Base-by-base conservation (phyloP, 2,113 vertebrate species). In the Cyprinodon brontotheroides region DNA sequence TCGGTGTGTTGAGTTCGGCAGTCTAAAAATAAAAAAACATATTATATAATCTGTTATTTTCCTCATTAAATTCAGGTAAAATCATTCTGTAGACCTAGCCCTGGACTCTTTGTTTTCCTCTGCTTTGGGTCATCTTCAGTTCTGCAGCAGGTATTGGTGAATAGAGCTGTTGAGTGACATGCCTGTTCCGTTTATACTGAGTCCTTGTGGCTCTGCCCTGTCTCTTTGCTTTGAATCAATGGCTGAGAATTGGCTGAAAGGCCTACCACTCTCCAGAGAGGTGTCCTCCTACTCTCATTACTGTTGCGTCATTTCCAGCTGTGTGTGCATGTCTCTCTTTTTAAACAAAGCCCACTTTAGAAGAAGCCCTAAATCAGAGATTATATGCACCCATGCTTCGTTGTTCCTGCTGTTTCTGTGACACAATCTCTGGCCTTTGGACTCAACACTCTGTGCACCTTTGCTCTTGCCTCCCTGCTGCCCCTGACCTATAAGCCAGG, bases 271-370 rank as follows among this genome's bases (percentile, higher is more conserved):
- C 92, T 89, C 91, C 79, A 77, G 86, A 91, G 92, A 81, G 81
- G 85, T 86, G 90, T 90, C 89, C 90, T 91, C 84, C 79, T 90
- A 73, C 85, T 90, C 90, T 92, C 87, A 90, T 89, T 93, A 87
- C 70, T 81, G 73, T 82, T 71, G 69, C 73, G 22, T 4, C 69
- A 71, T 74, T 77, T 81, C 65, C 60, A 29, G 40, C 48, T 81
- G 41, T 78, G 71, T 68, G 74, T 68, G 77, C 68, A 67, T 78
- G 62, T 74, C 65, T 74, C 60, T 65, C 68, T 60, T 8, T 36
- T 60, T 22, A 70, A 72, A 68, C 70, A 68, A 80, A 77, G 79
- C 83, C 73, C 68, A 80, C 70, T 90, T 84, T 87, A 80, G 67
- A 86, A 80, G 67, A 65, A 36, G 70, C 38, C 74, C 80, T 29